A percentile compares a stretch with the other conserved stretches of the same genome.
Conservation (phyloP, 1,140 invertebrate species). For the Cydia strobilella region DNA sequence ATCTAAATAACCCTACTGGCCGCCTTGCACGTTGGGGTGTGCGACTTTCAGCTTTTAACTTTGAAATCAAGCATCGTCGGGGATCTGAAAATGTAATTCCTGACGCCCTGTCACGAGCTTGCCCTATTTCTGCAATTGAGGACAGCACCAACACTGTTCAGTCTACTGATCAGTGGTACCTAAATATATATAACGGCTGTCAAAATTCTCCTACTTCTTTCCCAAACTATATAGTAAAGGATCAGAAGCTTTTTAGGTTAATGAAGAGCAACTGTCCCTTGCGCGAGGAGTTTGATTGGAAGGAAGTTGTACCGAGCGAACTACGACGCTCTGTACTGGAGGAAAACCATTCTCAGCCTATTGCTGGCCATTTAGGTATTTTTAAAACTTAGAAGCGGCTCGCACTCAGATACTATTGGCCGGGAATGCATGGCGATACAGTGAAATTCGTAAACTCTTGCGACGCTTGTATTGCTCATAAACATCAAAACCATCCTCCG, state of each 20-base stretch:
- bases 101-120: not conserved
- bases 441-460: constrained; percentile 41
- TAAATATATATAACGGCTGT: not conserved
- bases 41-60: constrained; percentile 16
- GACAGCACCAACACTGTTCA: not conserved
- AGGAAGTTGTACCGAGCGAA: constrained; percentile 28
- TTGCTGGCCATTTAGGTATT: too few species aligned
- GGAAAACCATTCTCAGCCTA: constrained; percentile 10
- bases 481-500: constrained; percentile 42
- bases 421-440: constrained; percentile 36
- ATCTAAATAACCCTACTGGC: not conserved
- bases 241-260: not conserved
- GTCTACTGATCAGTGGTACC: not conserved
- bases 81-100: constrained; percentile 20
- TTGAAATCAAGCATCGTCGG: constrained; percentile 1
- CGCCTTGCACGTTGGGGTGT: constrained; percentile 20
- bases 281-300: constrained; percentile 10
- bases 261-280: constrained; percentile 9
- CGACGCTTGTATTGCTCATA: constrained; percentile 41
- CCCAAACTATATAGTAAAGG: not conserved
- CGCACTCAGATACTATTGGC: constrained; percentile 38
- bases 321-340: not conserved
- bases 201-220: not conserved
- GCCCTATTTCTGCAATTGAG: not conserved
- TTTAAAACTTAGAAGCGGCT: constrained; percentile 51